Conservation (phyloP, 2,888 invertebrate genomes). For the Philhelius pedissequus region DNA sequence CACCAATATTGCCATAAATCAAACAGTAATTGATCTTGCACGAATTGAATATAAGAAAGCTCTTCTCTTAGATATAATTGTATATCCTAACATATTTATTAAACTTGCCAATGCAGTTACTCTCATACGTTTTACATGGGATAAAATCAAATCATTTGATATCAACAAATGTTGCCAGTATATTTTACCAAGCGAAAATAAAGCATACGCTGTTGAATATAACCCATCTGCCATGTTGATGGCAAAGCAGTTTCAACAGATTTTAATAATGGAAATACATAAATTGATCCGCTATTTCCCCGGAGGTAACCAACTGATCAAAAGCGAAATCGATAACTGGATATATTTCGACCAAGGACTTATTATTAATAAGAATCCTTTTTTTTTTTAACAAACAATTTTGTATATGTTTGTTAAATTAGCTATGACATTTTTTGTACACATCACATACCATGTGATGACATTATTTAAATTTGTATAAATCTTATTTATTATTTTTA, state of each 20-base stretch:
- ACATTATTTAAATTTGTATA: too few species aligned
- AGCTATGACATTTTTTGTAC: too few species aligned
- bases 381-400: too few species aligned
- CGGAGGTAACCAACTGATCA: neutral
- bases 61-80: neutral
- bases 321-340: neutral
- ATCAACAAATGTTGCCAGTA: neutral
- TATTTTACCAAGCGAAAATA: neutral
- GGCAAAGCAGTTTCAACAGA: neutral
- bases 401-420: too few species aligned
- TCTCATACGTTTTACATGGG: neutral
- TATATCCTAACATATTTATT: neutral
- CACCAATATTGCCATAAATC: neutral
- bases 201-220: neutral
- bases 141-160: neutral
- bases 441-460: too few species aligned
- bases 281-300: neutral
- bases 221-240: neutral
- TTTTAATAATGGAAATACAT: neutral
- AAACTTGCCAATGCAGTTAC: neutral
- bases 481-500: too few species aligned
- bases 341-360: neutral
- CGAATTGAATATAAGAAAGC: neutral
- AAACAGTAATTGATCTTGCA: neutral
- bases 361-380: neutral